Evolutionary conservation across 2,888 invertebrate genomes (phyloP).

Genomic region (Drosophila koepferae): DNA sequence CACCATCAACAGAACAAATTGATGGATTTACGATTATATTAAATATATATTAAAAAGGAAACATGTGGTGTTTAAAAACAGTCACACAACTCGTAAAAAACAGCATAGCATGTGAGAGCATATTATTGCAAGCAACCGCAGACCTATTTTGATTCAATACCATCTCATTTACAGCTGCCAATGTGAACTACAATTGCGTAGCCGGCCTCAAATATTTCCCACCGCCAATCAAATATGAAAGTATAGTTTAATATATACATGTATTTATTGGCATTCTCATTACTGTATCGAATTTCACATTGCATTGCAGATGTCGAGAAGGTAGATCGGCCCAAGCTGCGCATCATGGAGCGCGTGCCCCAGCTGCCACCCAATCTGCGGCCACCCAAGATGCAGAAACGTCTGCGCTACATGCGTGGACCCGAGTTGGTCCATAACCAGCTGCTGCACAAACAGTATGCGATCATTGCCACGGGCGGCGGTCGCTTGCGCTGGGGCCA

Average conservation of each 20-base stretch:
- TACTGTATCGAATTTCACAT: neutral
- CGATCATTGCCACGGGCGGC: conserved; percentile 93
- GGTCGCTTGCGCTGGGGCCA: conserved; percentile 93
- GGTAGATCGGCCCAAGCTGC: conserved; percentile 90
- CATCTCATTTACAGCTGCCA: conserved; percentile 46
- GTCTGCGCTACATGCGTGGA: conserved; percentile 94
- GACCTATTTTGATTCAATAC: conserved; percentile 7
- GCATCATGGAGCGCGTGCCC: conserved; percentile 90
- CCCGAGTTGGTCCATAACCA: conserved; percentile 94
- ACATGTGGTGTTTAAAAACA: conserved; percentile 63
- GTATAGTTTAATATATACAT: neutral
- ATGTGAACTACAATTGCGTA: conserved; percentile 45
- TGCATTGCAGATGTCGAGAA: conserved; percentile 88
- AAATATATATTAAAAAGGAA: conserved; percentile 26
- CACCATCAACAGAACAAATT: conserved; percentile 37
- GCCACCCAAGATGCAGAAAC: conserved; percentile 94
- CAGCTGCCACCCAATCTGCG: conserved; percentile 88
- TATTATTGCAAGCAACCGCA: neutral
- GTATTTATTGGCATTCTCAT: neutral
- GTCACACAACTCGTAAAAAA: conserved; percentile 53
- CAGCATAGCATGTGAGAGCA: conserved; percentile 43
- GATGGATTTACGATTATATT: conserved; percentile 4
- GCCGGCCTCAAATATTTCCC: conserved; percentile 90
- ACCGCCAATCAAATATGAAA: conserved; percentile 87
- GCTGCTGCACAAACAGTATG: conserved; percentile 96